Base-by-base conservation (phyloP, 2,888 invertebrate species). In the Andrena fulva region DNA sequence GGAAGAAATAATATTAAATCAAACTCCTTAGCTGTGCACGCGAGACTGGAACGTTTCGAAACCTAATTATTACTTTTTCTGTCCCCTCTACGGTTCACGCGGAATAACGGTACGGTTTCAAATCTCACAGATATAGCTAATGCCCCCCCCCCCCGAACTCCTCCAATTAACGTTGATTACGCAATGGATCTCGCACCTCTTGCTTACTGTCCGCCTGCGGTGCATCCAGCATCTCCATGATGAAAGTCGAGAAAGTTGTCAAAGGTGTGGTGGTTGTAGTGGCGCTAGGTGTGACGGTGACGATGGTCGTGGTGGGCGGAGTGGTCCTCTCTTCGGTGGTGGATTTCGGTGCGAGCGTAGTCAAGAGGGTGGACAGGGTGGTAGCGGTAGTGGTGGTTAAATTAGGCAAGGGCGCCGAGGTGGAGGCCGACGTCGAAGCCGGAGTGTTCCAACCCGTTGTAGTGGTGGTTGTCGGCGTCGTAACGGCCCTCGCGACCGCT, bases 221-320 rank as follows among this genome's bases (percentile, higher is more conserved):
- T 0, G 89, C 81, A 24, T 92, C 91, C 52, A 92, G 88, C 31
- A 92, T 73, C 24, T 94, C 92, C 88, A 95, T 94, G 93, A 95
- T 94, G 89, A 92, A 94, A 91, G 94, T 94, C 90, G 95, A 94
- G 93, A 94, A 92, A 85, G 94, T 94, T 93, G 95, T 95, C 93
- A 92, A 91, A 12, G 92, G 87, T 73, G 95, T 94, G 85, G 94
- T 94, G 93, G 93, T 86, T 71, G 94, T 87, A 69, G 94, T 93
- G 59, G 94, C 93, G 24, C 94, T 94, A 2, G 95, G 95, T n/a
- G 95, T 94, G 75, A 94, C 86, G 16, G 87, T 84, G 0, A 80
- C 94, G 60, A 94, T 92, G 67, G 94, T 92, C 71, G 95, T 93
- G 66, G 95, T 94, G 76, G 94, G 94, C 2, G 72, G 81, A 5